Percentiles rank a stretch among this genome's conserved stretches.
Evolutionary conservation across 2,888 invertebrate species (phyloP).

Genomic region (Bibio marci): DNA sequence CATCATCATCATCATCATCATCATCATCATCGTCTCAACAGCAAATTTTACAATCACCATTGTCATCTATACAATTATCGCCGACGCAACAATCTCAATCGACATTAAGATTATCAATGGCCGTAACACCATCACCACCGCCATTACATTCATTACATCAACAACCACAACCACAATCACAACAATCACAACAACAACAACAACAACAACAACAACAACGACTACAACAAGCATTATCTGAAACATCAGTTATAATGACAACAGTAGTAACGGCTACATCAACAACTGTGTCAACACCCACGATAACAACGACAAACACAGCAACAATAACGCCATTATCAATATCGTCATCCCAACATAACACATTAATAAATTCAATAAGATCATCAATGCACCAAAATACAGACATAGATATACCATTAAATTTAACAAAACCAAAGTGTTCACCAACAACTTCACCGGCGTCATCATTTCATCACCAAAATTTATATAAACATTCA

Average conservation of each 20-base stretch:
- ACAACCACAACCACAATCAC: no score
- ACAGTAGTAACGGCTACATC: background rate
- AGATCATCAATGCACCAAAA: no score
- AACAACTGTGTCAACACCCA: background rate
- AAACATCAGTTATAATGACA: background rate
- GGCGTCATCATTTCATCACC: constrained; percentile 2
- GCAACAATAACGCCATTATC: background rate
- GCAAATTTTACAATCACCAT: no score
- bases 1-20: constrained; percentile 2
- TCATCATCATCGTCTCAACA: background rate
- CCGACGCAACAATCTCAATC: background rate
- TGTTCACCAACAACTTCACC: constrained; percentile 37
- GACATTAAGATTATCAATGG: background rate
- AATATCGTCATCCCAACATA: background rate
- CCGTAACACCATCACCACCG: constrained; percentile 18
- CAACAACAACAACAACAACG: background rate
- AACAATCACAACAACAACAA: no score
- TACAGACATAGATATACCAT: constrained; percentile 62
- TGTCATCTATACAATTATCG: no score
- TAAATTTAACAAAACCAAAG: constrained; percentile 80
- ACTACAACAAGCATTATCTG: constrained; percentile 5
- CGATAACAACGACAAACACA: background rate
- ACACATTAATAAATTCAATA: no score
- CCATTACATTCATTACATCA: background rate
- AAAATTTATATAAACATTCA: constrained; percentile 4